Conservation (phyloP, 1,140 invertebrate species). For the Saccostrea glomerata region DNA sequence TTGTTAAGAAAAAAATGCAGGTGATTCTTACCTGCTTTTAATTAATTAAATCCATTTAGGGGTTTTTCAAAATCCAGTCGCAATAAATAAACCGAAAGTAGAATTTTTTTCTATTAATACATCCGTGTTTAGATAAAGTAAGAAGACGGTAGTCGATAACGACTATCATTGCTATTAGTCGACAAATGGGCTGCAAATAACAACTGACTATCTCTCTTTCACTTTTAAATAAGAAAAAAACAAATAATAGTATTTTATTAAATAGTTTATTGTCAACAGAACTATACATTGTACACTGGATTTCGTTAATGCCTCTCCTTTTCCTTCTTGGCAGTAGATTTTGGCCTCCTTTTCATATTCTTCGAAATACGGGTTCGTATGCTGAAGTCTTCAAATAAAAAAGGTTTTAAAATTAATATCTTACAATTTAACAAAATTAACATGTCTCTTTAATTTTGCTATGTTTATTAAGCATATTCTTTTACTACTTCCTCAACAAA, state of each 20-base stretch:
- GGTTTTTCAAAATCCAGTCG: not conserved
- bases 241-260: not conserved
- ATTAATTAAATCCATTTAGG: not conserved
- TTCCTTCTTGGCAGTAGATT: not conserved
- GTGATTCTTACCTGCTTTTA: not conserved
- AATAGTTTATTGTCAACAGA: not conserved
- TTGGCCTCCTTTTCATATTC: not conserved
- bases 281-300: not conserved
- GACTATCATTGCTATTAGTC: too few species aligned
- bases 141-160: too few species aligned
- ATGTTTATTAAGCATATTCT: too few species aligned
- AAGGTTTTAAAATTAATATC: too few species aligned
- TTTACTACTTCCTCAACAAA: too few species aligned
- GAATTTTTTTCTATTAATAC: not conserved
- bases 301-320: not conserved
- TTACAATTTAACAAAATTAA: too few species aligned
- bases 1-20: too few species aligned
- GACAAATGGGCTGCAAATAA: too few species aligned
- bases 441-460: too few species aligned
- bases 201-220: too few species aligned
- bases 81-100: not conserved
- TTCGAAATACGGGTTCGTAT: constrained; percentile 2
- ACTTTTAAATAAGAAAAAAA: too few species aligned
- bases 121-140: too few species aligned
- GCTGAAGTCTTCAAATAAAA: constrained; percentile 5